A percentile compares a stretch with the other conserved stretches of the same genome.
Conservation (phyloP, 2,797 vertebrate genomes). For the Spea hammondii region DNA sequence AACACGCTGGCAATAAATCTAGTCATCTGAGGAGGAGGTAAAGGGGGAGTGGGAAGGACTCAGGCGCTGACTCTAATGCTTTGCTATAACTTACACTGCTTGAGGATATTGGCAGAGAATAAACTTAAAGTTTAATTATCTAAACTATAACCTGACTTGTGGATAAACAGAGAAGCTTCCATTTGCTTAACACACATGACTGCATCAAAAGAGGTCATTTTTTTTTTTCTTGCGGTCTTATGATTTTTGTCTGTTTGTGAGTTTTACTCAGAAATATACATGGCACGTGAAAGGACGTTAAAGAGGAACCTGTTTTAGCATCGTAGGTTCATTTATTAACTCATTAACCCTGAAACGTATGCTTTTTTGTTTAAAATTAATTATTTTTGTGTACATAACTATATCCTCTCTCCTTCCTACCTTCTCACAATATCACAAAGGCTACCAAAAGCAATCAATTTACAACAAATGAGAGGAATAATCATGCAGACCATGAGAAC, state of each 20-base stretch:
- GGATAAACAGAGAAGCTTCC: conserved; percentile 48
- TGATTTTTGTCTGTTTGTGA: background rate
- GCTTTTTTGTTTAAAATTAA: no score
- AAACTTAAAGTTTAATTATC: conserved; percentile 51
- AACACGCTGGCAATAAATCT: conserved; percentile 55
- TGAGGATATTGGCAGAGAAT: conserved; percentile 52
- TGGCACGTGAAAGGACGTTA: no score
- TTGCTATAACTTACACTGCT: conserved; percentile 49
- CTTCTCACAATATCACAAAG: no score
- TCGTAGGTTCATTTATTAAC: no score
- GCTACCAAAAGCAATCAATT: no score
- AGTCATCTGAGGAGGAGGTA: conserved; percentile 52
- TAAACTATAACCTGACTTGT: conserved; percentile 59
- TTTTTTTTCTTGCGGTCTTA: background rate
- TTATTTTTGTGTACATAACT: no score
- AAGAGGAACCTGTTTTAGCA: no score
- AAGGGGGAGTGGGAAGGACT: conserved; percentile 54
- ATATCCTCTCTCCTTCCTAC: no score
- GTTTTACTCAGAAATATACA: background rate
- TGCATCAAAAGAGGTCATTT: conserved; percentile 3
- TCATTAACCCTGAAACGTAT: no score
- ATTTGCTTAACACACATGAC: conserved; percentile 15
- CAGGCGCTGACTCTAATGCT: conserved; percentile 47
- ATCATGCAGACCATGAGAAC: no score
- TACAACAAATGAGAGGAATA: no score